A percentile compares a stretch with the other conserved stretches of the same genome.
phyloP scores from a whole-genome alignment of 2,113 vertebrate species.

The Ammodytes dubius region DNA sequence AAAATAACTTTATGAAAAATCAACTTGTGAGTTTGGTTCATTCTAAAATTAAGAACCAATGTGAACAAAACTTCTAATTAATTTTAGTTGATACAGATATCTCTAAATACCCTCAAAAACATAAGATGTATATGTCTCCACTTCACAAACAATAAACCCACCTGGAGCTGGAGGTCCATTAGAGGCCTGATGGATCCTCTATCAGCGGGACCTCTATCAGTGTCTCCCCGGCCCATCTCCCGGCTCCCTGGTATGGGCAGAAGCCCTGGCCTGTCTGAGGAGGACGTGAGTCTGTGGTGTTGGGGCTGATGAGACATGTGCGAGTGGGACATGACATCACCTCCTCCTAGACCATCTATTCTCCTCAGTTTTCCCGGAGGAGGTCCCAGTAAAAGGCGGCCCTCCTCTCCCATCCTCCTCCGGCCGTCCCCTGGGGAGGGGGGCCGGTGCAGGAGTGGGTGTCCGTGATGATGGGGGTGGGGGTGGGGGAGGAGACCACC shows the following conservation, averaged over 20 bases:
- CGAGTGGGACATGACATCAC: constrained; percentile 46
- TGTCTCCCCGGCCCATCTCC: constrained; percentile 65
- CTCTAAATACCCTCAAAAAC: neutral
- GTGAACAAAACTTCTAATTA: neutral
- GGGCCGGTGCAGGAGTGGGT: constrained; percentile 46
- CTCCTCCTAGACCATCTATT: constrained; percentile 57
- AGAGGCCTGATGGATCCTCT: constrained; percentile 72
- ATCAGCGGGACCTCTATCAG: constrained; percentile 70
- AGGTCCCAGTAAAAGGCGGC: constrained; percentile 67
- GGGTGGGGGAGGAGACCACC: constrained; percentile 51
- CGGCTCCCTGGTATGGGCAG: constrained; percentile 62
- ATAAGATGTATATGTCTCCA: no score
- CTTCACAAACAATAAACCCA: constrained; percentile 17
- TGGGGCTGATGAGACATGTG: constrained; percentile 69
- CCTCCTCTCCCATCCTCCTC: constrained; percentile 70
- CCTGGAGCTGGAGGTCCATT: constrained; percentile 79
- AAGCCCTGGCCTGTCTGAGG: constrained; percentile 62
- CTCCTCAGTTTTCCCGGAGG: constrained; percentile 76
- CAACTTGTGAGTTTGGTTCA: neutral
- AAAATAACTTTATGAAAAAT: neutral
- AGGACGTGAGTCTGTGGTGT: constrained; percentile 56
- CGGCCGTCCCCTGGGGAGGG: constrained; percentile 59
- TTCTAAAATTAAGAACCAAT: neutral
- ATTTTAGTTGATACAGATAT: neutral
- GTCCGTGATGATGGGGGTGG: constrained; percentile 43